Percentiles rank a stretch among this genome's conserved stretches.
Evolutionary conservation across 2,797 vertebrate genomes (phyloP).

Genomic region (Schizopygopsis malacanthus): DNA sequence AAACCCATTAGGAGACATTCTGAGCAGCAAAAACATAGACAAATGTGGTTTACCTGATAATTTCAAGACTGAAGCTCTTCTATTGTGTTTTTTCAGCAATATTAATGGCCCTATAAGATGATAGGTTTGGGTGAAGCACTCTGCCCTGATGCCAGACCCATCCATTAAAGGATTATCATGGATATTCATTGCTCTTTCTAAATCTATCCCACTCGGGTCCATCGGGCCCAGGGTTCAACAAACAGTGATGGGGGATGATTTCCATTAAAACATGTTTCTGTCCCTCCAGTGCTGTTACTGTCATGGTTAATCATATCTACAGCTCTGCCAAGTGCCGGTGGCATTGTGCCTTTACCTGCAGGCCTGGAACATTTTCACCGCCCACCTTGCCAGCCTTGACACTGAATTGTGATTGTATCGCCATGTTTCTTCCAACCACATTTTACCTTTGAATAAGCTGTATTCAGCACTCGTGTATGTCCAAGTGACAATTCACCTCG

Average conservation of each 20-base stretch:
- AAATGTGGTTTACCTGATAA: not conserved
- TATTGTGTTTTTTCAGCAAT: not conserved
- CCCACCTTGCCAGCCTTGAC: conserved; percentile 22
- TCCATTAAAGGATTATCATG: conserved; percentile 25
- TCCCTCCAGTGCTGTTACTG: conserved; percentile 56
- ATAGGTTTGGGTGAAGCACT: not conserved
- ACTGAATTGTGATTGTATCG: conserved; percentile 18
- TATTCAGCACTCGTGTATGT: not conserved
- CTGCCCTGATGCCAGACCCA: conserved; percentile 5
- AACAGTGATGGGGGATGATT: conserved; percentile 29
- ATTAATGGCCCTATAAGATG: not conserved
- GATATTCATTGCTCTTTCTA: conserved; percentile 9
- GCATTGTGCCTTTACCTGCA: conserved; percentile 45
- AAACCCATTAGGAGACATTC: not conserved
- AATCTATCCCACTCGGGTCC: not conserved
- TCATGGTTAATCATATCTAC: conserved; percentile 66
- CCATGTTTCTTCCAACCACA: not conserved
- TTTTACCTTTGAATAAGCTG: not conserved
- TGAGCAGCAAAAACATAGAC: not conserved
- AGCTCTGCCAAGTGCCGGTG: conserved; percentile 54
- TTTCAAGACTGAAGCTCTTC: not conserved
- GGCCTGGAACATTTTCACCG: conserved; percentile 36
- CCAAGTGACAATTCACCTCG: not conserved
- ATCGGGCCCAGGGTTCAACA: conserved; percentile 9
- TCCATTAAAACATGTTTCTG: conserved; percentile 32